phyloP scores from a whole-genome alignment of 2,888 invertebrate species.

The Elaeidobius kamerunicus region DNA sequence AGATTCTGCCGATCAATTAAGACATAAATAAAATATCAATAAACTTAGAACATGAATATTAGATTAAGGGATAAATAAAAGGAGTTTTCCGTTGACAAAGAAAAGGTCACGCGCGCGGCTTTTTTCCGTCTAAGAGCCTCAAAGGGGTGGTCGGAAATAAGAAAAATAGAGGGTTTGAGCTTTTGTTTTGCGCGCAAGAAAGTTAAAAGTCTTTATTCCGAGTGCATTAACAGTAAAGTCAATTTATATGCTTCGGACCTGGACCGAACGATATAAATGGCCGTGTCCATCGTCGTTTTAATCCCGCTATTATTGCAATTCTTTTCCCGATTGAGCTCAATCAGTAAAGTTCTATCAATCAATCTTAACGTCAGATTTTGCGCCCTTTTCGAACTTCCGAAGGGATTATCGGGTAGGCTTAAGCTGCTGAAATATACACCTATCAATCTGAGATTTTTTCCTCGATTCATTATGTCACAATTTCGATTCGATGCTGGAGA shows the following conservation, averaged over 20 bases:
- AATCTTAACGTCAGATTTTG: slow-evolving; percentile 49
- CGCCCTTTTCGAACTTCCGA: slow-evolving; percentile 34
- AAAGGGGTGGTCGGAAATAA: no score
- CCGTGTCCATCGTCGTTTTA: slow-evolving; percentile 34
- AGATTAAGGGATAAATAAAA: slow-evolving; percentile 39
- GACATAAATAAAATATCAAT: slow-evolving; percentile 41
- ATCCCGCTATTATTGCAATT: slow-evolving; percentile 48
- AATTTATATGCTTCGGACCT: no score
- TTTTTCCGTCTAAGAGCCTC: no score
- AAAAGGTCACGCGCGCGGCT: background rate
- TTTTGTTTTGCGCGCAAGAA: slow-evolving; percentile 9
- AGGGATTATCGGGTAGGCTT: slow-evolving; percentile 44
- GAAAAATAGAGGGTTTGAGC: no score
- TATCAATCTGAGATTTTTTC: slow-evolving; percentile 45
- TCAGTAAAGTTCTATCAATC: slow-evolving; percentile 48
- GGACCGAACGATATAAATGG: slow-evolving; percentile 22
- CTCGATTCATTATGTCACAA: slow-evolving; percentile 12
- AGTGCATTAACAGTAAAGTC: no score
- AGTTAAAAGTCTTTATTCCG: no score
- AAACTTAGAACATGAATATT: slow-evolving; percentile 43
- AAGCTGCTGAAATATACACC: slow-evolving; percentile 46
- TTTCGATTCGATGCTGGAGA: slow-evolving; percentile 10
- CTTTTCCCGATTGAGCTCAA: slow-evolving; percentile 41
- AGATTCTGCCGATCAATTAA: no score
- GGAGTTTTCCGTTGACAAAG: slow-evolving; percentile 14